These are phyloP conservation scores for Aotus griseimembra DNA, from an alignment of 2,797 vertebrate genomes.

Conservation along the genomic window DNA sequence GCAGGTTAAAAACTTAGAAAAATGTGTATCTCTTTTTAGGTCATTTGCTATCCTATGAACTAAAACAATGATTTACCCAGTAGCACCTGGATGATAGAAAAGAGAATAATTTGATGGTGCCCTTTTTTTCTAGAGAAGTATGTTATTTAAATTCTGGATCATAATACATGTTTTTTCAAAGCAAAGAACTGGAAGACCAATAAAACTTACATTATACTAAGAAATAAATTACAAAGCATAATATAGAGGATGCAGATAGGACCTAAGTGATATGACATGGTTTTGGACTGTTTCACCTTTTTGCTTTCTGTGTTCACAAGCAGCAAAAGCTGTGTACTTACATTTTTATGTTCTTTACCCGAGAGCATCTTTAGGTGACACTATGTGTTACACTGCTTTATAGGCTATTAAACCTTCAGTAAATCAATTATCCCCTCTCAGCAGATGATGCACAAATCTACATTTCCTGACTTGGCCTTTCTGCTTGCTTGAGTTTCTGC, in stretches of 20 bases:
- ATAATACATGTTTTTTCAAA: conserved; percentile 8
- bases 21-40: conserved; percentile 20
- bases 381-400: neutral
- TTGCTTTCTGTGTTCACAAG: neutral
- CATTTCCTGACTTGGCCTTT: neutral
- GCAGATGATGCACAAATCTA: neutral
- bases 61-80: conserved; percentile 37
- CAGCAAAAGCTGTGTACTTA: neutral
- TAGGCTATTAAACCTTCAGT: neutral
- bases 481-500: neutral
- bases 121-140: neutral
- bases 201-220: neutral
- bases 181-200: neutral
- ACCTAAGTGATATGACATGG: neutral
- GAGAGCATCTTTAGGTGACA: neutral
- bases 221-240: neutral
- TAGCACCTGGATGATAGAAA: neutral
- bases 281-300: neutral
- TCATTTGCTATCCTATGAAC: neutral
- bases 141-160: conserved; percentile 19
- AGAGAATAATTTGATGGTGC: conserved; percentile 9
- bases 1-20: conserved; percentile 39
- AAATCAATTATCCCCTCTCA: neutral
- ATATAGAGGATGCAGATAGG: neutral
- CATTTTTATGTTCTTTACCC: neutral